Base-by-base conservation (phyloP, 64 coral and sea anemone genomes). In the Pocillopora verrucosa region DNA sequence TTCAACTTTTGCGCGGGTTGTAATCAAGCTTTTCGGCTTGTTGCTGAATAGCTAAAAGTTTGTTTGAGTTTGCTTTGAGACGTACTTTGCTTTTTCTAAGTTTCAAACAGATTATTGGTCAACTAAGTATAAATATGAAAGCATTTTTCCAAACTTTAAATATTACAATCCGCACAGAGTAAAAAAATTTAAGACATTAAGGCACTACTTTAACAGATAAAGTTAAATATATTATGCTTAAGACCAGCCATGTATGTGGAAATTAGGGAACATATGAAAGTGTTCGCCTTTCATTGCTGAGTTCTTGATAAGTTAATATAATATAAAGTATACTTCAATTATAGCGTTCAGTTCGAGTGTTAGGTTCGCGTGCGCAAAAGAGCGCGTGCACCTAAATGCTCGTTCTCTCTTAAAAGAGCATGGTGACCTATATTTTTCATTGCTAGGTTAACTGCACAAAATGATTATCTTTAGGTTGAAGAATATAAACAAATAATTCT, bases 241-340 rank as follows among this genome's bases (percentile, higher is more conserved):
- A 76, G 34, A 76, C 1, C 74, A 74, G 2, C n/a, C 72, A 36
- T 74, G 26, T 74, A 41, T 76, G 74, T 76, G 74, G 74, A 76
- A 76, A 56, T 76, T 56, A 38, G 74, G 74, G 74, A 76, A 76
- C 74, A 76, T 76, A 37, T 76, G 74, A 76, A 76, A 76, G 36
- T 76, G 74, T 76, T 76, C 2, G 9, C 74, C 74, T 76, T 76
- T 76, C 74, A 76, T 76, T 15, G 12, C 37, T 76, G 74, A 76
- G 74, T 76, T 35, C 74, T 76, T 76, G 74, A 76, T 76, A 76
- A 37, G 74, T 76, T 76, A 76, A 76, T 45, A 76, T 76, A 76
- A 56, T 76, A 76, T 56, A 16, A 76, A 76, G 74, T 76, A 76
- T 76, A 76, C 74, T 76, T 56, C 36, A 76, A 76, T 37, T 76